Evolutionary conservation across 2,888 invertebrate genomes (phyloP).

Genomic region (Eupelmus urozonus): DNA sequence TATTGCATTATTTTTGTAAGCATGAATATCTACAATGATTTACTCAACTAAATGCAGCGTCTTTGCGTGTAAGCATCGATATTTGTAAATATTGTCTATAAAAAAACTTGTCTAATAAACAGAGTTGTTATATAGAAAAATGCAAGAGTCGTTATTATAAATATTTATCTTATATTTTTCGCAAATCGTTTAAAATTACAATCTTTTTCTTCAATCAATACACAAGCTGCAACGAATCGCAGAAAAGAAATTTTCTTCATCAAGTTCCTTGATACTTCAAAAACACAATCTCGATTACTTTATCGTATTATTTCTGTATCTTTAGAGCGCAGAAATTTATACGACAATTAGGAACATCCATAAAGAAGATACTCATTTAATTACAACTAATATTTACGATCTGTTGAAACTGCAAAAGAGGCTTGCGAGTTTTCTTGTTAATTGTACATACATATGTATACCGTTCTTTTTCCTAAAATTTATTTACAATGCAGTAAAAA

Average conservation of each 20-base stretch:
- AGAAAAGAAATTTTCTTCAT: slow-evolving; percentile 51
- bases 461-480: slow-evolving; percentile 48
- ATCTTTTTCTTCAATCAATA: slow-evolving; percentile 49
- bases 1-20: slow-evolving; percentile 45
- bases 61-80: slow-evolving; percentile 27
- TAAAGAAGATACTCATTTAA: slow-evolving; percentile 56
- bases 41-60: slow-evolving; percentile 30
- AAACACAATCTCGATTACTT: slow-evolving; percentile 52
- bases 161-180: slow-evolving; percentile 57
- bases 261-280: slow-evolving; percentile 53
- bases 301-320: slow-evolving; percentile 47
- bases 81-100: slow-evolving; percentile 59
- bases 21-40: slow-evolving; percentile 34
- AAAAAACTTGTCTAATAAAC: slow-evolving; percentile 53
- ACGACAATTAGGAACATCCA: slow-evolving; percentile 60
- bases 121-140: slow-evolving; percentile 51
- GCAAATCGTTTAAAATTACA: slow-evolving; percentile 57
- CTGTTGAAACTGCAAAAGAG: slow-evolving; percentile 49
- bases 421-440: slow-evolving; percentile 53
- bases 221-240: slow-evolving; percentile 56
- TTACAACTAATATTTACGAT: slow-evolving; percentile 56
- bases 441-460: slow-evolving; percentile 59
- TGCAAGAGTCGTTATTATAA: slow-evolving; percentile 50
- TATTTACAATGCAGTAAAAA: slow-evolving; percentile 60
- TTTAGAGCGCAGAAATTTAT: slow-evolving; percentile 48